Conservation (phyloP, 23 tunicate genomes). For the Phallusia fumigata region DNA sequence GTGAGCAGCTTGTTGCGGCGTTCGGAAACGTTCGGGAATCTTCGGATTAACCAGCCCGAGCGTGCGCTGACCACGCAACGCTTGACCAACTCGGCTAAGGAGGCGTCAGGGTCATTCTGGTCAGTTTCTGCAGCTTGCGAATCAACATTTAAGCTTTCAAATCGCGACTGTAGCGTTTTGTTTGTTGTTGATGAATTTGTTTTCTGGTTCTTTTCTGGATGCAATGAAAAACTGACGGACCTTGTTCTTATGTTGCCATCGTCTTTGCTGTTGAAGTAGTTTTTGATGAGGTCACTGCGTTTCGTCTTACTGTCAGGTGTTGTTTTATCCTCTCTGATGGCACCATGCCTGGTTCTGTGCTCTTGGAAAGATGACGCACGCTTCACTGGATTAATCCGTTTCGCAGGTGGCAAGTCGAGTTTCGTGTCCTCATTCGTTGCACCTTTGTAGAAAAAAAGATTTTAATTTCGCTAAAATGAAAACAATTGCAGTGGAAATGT, state of each 20-base stretch:
- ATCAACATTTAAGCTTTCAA: neutral
- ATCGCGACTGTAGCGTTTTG: neutral
- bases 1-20: constrained; percentile 21
- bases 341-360: neutral
- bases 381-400: neutral
- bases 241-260: neutral
- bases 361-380: neutral
- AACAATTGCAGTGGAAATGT: too few species aligned
- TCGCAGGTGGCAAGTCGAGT: too few species aligned
- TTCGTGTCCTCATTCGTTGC: too few species aligned
- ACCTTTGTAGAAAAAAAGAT: too few species aligned
- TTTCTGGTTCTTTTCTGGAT: neutral
- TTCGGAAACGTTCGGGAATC: constrained; percentile 26
- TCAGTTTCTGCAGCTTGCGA: neutral
- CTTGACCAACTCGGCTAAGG: constrained; percentile 27
- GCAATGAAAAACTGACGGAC: neutral
- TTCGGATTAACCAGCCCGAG: constrained; percentile 60
- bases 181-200: neutral
- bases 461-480: too few species aligned
- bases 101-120: neutral
- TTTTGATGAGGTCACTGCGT: neutral
- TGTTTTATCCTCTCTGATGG: neutral
- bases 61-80: constrained; percentile 53
- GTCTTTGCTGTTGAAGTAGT: neutral
- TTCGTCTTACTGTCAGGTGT: neutral